A percentile compares a stretch with the other conserved stretches of the same genome.
Conservation (phyloP, 2,113 vertebrate genomes). For the Crotalus helleri region DNA sequence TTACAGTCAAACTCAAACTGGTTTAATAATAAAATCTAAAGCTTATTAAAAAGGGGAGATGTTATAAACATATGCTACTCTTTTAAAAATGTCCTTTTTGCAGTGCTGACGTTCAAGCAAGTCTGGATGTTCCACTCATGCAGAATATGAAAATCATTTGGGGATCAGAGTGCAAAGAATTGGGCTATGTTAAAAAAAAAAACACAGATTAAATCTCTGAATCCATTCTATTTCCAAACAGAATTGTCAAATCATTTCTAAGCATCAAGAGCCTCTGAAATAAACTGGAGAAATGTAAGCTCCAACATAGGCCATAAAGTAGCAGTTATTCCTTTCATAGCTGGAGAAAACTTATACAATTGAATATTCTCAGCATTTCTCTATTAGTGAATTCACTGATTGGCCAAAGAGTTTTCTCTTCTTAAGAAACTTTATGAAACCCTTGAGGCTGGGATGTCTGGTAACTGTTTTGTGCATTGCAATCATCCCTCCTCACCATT, state of each 20-base stretch:
- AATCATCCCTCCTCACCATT: no score
- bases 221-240: neutral
- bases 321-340: neutral
- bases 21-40: neutral
- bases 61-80: neutral
- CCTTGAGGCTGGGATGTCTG: no score
- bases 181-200: neutral
- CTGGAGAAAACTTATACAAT: neutral
- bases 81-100: neutral
- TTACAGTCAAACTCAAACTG: neutral
- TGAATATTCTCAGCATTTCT: neutral
- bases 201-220: neutral
- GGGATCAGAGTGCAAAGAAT: neutral
- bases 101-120: neutral
- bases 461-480: no score
- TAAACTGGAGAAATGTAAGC: neutral
- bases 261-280: neutral
- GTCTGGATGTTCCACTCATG: neutral
- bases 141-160: neutral
- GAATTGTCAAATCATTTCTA: neutral
- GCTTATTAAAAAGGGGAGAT: neutral
- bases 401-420: no score
- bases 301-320: neutral
- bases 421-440: no score
- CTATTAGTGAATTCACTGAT: neutral